Conservation (phyloP, 2,113 vertebrate species). For the Hirundichthys speculiger region DNA sequence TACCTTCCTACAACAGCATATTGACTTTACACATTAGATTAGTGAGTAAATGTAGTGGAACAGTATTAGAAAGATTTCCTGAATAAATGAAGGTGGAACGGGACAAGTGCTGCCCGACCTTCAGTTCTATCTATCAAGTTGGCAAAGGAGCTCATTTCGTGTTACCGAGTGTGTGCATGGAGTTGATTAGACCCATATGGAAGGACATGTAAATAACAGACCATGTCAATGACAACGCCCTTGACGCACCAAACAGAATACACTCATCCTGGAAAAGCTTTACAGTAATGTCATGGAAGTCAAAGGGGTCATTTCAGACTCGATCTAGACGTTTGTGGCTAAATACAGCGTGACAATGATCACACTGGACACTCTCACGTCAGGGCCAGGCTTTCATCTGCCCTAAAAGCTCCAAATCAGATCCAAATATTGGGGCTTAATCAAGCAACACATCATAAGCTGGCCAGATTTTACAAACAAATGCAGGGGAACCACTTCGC, state of each 20-base stretch:
- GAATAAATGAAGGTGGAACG: slow-evolving; percentile 53
- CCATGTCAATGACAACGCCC: too few relatives aligned
- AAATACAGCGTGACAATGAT: slow-evolving; percentile 13
- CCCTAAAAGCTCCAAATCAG: slow-evolving; percentile 32
- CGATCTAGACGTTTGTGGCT: not conserved
- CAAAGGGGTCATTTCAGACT: too few relatives aligned
- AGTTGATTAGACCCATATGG: slow-evolving; percentile 49
- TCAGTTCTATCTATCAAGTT: slow-evolving; percentile 29
- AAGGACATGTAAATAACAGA: slow-evolving; percentile 28
- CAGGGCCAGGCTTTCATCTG: slow-evolving; percentile 62
- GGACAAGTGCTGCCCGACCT: slow-evolving; percentile 51
- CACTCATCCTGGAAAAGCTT: too few relatives aligned
- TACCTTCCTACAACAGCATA: slow-evolving; percentile 54
- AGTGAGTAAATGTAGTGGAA: slow-evolving; percentile 61
- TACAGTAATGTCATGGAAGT: too few relatives aligned
- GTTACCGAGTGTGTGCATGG: slow-evolving; percentile 21
- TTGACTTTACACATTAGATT: slow-evolving; percentile 71
- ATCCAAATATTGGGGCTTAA: slow-evolving; percentile 67
- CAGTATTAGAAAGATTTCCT: slow-evolving; percentile 48
- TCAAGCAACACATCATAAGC: slow-evolving; percentile 68
- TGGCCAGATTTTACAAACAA: slow-evolving; percentile 57
- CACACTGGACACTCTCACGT: slow-evolving; percentile 61
- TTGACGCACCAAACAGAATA: too few relatives aligned
- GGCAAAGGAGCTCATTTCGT: slow-evolving; percentile 46
- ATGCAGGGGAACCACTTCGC: slow-evolving; percentile 17